Evolutionary conservation across 1,140 invertebrate species (phyloP), one percentile per base, ranked within the genome.

Genomic region (Drosophila cardini): DNA sequence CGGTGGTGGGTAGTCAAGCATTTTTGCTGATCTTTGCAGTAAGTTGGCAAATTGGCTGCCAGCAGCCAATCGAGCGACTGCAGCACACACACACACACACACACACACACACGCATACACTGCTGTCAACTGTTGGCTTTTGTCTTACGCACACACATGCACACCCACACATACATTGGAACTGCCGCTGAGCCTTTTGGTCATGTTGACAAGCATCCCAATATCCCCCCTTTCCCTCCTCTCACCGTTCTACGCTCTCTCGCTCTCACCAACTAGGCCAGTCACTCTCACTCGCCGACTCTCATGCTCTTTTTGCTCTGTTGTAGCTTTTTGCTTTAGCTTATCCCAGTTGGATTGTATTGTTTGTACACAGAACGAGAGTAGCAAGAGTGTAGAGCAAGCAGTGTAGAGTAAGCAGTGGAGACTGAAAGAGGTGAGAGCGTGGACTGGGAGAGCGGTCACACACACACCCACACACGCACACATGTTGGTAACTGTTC

Each of bases 271-370:
- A n/a, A n/a, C n/a, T n/a, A n/a, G n/a, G n/a, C n/a, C n/a, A n/a
- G n/a, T n/a, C n/a, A n/a, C n/a, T n/a, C n/a, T n/a, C n/a, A n/a
- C n/a, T n/a, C n/a, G n/a, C n/a, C n/a, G n/a, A n/a, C n/a, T 13
- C 36, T 15, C 46, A 18, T 21, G 21, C 16, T 11, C 10, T 52
- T 69, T 72, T 52, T 18, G 40, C 40, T 58, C 58, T 65, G 38
- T 58, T 75, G 69, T 76, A 62, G 67, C 58, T 67, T 78, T 65
- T 65, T 72, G 74, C 71, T 67, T 69, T 65, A 68, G 85, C 82
- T 90, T 90, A 90, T 90, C 84, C 86, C 79, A 77, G 74, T 78
- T 90, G 86, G 82, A 90, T 80, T 85, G 89, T 76, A 90, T 80
- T 90, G 86, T 90, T 85, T 90, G 72, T 69, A 75, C 70, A 78